A percentile compares a stretch with the other conserved stretches of the same genome.
phyloP scores from a whole-genome alignment of 2,888 invertebrate genomes.

The Xestia sexstrigata region DNA sequence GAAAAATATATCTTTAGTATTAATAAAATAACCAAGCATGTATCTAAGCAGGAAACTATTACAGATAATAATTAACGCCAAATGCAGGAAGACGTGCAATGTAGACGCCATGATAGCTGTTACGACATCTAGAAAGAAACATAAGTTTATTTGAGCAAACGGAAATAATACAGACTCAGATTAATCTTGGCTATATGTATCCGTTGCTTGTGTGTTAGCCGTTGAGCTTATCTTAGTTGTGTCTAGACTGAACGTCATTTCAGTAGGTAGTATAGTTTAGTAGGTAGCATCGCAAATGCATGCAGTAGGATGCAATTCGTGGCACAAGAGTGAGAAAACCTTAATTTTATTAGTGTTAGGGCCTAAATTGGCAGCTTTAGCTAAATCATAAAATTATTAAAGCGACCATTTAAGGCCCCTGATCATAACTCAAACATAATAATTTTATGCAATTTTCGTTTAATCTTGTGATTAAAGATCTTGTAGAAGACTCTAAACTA shows the following conservation, averaged over 20 bases:
- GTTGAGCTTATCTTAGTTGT: conserved; percentile 28
- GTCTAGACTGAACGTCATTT: conserved; percentile 27
- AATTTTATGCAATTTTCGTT: background rate
- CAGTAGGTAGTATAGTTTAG: background rate
- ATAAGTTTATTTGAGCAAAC: conserved; percentile 45
- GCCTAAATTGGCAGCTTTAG: too few relatives aligned
- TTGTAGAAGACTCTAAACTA: too few relatives aligned
- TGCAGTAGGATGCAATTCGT: background rate
- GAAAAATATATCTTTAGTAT: background rate
- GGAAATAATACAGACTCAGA: conserved; percentile 58
- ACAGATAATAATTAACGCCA: conserved; percentile 41
- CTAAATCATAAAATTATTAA: too few relatives aligned
- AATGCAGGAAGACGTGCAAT: conserved; percentile 50
- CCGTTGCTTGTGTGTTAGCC: conserved; percentile 26
- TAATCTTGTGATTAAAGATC: background rate
- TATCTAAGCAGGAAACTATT: conserved; percentile 48
- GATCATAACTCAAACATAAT: background rate
- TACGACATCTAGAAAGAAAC: conserved; percentile 36
- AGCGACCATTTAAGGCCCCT: too few relatives aligned
- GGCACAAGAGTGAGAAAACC: background rate
- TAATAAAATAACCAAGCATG: conserved; percentile 11
- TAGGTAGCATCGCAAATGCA: background rate
- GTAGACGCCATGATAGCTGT: conserved; percentile 31
- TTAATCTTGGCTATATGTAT: conserved; percentile 38
- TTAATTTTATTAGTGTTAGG: background rate